Percentiles rank a stretch among this genome's conserved stretches.
These are phyloP conservation scores for Argyrosomus regius DNA, from an alignment of 2,797 vertebrate genomes.

Conservation along the genomic window DNA sequence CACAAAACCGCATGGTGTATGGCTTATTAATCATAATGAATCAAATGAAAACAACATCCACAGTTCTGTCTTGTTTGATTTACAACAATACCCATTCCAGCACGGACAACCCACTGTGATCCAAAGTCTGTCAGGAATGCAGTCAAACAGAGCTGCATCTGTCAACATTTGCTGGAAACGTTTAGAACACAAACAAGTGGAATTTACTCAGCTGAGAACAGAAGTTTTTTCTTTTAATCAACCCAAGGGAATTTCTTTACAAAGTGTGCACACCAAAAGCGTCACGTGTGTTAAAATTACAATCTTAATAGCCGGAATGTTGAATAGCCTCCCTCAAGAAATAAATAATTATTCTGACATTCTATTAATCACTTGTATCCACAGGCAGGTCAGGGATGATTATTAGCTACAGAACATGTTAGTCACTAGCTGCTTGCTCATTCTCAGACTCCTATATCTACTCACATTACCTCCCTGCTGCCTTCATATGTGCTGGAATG, in stretches of 20 bases:
- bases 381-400: neutral
- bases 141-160: slow-evolving; percentile 60
- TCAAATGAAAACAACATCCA: slow-evolving; percentile 57
- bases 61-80: slow-evolving; percentile 62
- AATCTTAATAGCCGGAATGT: neutral
- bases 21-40: slow-evolving; percentile 57
- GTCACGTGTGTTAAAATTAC: neutral
- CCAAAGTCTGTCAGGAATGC: slow-evolving; percentile 47
- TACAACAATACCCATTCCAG: slow-evolving; percentile 49
- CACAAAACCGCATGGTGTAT: slow-evolving; percentile 22
- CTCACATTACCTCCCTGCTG: slow-evolving; percentile 1
- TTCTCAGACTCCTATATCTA: neutral
- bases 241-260: neutral
- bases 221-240: slow-evolving; percentile 17
- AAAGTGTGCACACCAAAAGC: neutral
- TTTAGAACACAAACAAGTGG: slow-evolving; percentile 26
- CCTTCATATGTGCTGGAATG: neutral
- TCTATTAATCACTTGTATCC: neutral
- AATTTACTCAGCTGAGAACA: slow-evolving; percentile 21
- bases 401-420: neutral
- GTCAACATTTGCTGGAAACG: slow-evolving; percentile 48
- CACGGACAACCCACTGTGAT: slow-evolving; percentile 46
- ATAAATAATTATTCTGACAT: neutral
- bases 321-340: neutral
- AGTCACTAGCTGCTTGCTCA: neutral